These are phyloP conservation scores for Bufotes viridis DNA, from an alignment of 2,797 vertebrate species.

Conservation along the genomic window DNA sequence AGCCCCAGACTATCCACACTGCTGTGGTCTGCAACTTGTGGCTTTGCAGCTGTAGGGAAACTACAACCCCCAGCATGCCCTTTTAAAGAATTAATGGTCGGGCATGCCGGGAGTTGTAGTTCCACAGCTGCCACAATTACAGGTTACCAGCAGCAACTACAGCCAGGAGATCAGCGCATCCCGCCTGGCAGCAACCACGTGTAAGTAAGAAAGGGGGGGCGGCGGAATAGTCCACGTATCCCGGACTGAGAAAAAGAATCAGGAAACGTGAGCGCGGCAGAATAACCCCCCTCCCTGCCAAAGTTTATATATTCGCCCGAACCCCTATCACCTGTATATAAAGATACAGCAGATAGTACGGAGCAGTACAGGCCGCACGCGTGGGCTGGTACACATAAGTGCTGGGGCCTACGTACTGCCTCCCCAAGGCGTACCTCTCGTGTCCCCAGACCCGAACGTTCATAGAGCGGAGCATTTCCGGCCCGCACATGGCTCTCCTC, in stretches of 20 bases:
- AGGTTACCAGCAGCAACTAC: neutral
- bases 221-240: too few species aligned
- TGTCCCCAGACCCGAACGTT: neutral
- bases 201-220: neutral
- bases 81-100: accelerated
- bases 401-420: neutral
- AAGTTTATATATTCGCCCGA: neutral
- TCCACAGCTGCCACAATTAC: neutral
- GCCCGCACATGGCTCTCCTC: neutral
- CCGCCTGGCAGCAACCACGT: neutral
- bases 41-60: neutral
- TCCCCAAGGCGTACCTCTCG: too few species aligned
- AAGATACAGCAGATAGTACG: neutral
- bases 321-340: too few species aligned
- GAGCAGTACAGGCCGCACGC: neutral
- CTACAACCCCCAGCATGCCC: neutral
- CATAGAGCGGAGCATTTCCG: neutral
- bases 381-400: neutral
- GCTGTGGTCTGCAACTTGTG: too few species aligned
- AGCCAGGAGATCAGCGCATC: neutral
- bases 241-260: neutral
- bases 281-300: neutral
- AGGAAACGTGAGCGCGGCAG: too few species aligned
- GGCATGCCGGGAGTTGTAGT: neutral
- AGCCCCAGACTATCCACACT: too few species aligned